These are phyloP conservation scores for Archegozetes longisetosus DNA, from an alignment of 1,140 invertebrate species.

Conservation along the genomic window DNA sequence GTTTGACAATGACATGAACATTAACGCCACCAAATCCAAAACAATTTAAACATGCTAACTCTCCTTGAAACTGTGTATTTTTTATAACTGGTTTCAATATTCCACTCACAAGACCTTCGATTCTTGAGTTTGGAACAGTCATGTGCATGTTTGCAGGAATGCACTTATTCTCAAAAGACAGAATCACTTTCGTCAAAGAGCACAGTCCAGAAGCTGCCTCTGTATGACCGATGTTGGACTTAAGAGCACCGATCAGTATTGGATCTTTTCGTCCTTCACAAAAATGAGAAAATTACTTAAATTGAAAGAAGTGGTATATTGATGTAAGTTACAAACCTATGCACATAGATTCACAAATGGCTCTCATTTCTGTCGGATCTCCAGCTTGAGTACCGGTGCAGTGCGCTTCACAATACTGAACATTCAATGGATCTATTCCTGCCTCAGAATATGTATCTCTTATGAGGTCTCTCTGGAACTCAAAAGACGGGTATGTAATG, in stretches of 20 bases:
- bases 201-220: conserved; percentile 68
- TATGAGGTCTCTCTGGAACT: conserved; percentile 67
- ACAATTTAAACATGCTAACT: conserved; percentile 80
- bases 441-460: conserved; percentile 64
- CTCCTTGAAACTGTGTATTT: conserved; percentile 45
- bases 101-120: conserved; percentile 46
- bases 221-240: conserved; percentile 83
- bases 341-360: conserved; percentile 66
- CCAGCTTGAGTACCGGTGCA: conserved; percentile 68
- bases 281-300: neutral
- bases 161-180: conserved; percentile 33
- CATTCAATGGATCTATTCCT: conserved; percentile 58
- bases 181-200: conserved; percentile 32
- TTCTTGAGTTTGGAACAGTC: conserved; percentile 35
- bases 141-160: conserved; percentile 40
- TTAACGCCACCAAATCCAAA: conserved; percentile 97
- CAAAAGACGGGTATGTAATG: conserved; percentile 67
- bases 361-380: conserved; percentile 62
- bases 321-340: conserved; percentile 30
- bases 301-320: neutral
- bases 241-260: conserved; percentile 69
- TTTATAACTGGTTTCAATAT: conserved; percentile 45
- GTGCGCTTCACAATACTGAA: conserved; percentile 84
- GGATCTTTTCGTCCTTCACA: conserved; percentile 33
- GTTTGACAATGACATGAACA: conserved; percentile 67